Evolutionary conservation across 2,888 invertebrate genomes (phyloP), one percentile per base, ranked within the genome.

Genomic region (Drosophila leonis): DNA sequence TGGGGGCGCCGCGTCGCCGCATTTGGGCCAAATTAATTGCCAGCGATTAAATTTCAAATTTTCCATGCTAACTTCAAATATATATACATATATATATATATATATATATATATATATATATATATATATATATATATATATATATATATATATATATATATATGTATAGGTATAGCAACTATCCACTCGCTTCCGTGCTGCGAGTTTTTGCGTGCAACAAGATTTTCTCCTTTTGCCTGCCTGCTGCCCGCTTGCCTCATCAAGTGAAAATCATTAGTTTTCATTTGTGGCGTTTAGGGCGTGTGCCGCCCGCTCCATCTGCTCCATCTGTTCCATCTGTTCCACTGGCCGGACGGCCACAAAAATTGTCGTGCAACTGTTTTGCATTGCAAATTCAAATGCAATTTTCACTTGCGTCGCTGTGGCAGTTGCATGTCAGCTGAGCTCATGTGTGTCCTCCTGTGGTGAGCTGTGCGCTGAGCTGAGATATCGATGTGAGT

Each of bases 31-130:
- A 88, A 89, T 88, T 89, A 88, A 88, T 88, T 89, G 88, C 83
- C 55, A 80, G 88, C 88, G 88, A 89, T 88, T 88, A 88, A 89
- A 88, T 89, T 88, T 89, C 88, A 87, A 89, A 87, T 89, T 89
- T 89, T 89, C 85, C 88, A 87, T 82, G 83, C 74, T 78, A 83
- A 75, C 66, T 75, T 61, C 44, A 49, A 54, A 51, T 37, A 20
- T 51, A 51, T 20, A 33, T 7, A 31, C n/a, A 31, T 4, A 10
- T 12, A 20, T 6, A 31, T 1, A 42, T 37, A 18, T 18, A 41
- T 41, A 39, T 13, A 12, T 10, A 44, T 27, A 6, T 7, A 3
- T 12, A 1, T 27, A 7, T 27, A 4, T 54, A 24, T 20, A 12
- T 39, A 18, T 24, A 48, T n/a, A n/a, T n/a, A n/a, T n/a, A n/a